Percentiles rank a stretch among this genome's conserved stretches.
Conservation (phyloP, 2,888 invertebrate genomes). For the Andricus quercusramuli region DNA sequence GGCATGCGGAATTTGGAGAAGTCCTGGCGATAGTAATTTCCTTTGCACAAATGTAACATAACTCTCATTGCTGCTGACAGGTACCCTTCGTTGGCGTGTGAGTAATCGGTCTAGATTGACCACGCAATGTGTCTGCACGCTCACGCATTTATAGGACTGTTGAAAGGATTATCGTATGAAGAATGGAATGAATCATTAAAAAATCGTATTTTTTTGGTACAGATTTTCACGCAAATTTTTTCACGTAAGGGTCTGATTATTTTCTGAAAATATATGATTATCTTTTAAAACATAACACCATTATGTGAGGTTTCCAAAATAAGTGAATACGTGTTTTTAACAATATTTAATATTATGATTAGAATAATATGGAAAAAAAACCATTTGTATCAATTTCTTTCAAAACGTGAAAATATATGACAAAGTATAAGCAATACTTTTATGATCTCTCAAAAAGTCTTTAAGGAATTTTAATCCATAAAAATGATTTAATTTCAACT, state of each 20-base stretch:
- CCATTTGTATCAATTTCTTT: too few relatives aligned
- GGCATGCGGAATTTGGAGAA: neutral
- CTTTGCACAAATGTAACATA: conserved; percentile 46
- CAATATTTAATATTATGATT: too few relatives aligned
- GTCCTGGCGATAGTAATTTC: neutral
- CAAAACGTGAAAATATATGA: too few relatives aligned
- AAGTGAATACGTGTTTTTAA: too few relatives aligned
- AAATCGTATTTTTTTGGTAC: neutral
- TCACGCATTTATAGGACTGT: conserved; percentile 36
- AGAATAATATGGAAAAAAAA: too few relatives aligned
- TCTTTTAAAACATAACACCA: too few relatives aligned
- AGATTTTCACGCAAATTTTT: neutral
- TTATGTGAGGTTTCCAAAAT: too few relatives aligned
- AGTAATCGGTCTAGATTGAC: conserved; percentile 53
- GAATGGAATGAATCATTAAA: neutral
- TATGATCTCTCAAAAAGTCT: too few relatives aligned
- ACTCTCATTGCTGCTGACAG: conserved; percentile 58
- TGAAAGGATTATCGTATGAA: neutral
- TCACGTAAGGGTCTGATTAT: neutral
- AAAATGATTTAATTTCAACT: too few relatives aligned
- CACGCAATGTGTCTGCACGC: conserved; percentile 54
- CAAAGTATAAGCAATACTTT: too few relatives aligned
- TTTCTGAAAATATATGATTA: too few relatives aligned
- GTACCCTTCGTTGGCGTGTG: conserved; percentile 51
- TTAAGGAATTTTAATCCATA: too few relatives aligned